phyloP scores from a whole-genome alignment of 2,888 invertebrate genomes.

The Leucophenga maculata region DNA sequence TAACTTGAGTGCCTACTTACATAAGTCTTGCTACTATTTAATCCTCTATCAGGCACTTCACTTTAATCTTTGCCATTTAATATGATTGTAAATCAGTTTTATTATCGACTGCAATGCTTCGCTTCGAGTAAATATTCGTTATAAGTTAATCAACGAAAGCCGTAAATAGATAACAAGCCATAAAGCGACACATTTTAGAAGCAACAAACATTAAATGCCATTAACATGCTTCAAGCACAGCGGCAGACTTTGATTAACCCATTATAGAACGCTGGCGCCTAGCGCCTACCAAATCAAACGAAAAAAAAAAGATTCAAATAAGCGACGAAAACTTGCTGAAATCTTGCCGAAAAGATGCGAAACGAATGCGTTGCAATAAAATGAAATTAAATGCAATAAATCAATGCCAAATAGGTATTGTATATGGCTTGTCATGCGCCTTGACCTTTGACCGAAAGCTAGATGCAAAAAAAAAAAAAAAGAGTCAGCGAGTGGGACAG shows the following conservation, averaged over 20 bases:
- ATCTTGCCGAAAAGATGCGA: not conserved
- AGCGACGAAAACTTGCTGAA: conserved; percentile 23
- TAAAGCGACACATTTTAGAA: too few species aligned
- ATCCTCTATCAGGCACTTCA: too few species aligned
- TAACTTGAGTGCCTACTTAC: too few species aligned
- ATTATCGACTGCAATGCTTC: not conserved
- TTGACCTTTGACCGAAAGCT: conserved; percentile 42
- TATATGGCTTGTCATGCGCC: conserved; percentile 27
- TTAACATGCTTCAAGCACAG: conserved; percentile 11
- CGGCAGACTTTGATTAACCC: conserved; percentile 1
- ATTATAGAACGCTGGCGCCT: not conserved
- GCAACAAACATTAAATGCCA: conserved; percentile 12
- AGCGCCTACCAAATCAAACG: conserved; percentile 41
- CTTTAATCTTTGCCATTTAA: too few species aligned
- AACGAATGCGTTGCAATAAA: conserved; percentile 47
- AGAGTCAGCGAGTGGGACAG: too few species aligned
- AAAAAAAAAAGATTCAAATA: conserved; percentile 18
- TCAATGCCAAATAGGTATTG: conserved; percentile 50
- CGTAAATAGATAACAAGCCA: too few species aligned
- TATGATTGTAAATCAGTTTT: not conserved
- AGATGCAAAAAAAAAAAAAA: not conserved
- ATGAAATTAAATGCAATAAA: conserved; percentile 61
- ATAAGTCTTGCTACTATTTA: too few species aligned
- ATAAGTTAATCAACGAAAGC: too few species aligned
- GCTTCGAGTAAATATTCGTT: too few species aligned